Conservation (phyloP, 35 echinoderm and acorn worm genomes). For the Hemicentrotus pulcherrimus region DNA sequence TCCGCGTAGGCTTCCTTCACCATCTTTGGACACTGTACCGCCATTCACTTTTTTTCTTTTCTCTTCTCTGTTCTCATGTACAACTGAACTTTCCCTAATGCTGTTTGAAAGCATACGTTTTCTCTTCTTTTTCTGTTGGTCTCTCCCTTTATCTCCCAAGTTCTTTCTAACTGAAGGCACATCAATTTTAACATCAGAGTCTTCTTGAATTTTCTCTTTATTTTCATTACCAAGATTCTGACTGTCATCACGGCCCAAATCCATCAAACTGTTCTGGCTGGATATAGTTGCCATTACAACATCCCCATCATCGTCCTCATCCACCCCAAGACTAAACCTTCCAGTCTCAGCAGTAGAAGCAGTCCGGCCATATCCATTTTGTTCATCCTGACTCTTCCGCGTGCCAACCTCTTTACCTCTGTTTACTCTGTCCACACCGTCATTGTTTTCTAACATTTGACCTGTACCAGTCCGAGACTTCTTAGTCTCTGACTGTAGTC, state of each 20-base stretch:
- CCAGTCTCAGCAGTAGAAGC: not conserved
- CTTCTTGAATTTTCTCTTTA: not conserved
- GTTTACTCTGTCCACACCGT: not conserved
- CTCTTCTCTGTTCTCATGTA: not conserved
- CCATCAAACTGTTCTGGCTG: not conserved
- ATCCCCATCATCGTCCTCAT: slow-evolving; percentile 62
- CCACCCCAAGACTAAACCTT: not conserved
- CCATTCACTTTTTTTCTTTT: not conserved
- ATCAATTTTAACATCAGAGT: not conserved
- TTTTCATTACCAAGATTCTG: not conserved
- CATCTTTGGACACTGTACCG: not conserved
- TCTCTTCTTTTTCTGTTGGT: slow-evolving; percentile 2
- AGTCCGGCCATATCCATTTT: not conserved
- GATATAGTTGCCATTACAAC: slow-evolving; percentile 69
- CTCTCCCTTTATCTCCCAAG: not conserved
- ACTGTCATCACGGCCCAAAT: not conserved
- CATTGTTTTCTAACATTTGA: slow-evolving; percentile 2
- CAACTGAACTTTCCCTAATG: not conserved
- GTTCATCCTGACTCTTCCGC: not conserved
- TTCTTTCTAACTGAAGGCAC: not conserved
- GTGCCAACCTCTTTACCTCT: not conserved
- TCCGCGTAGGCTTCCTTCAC: not conserved
- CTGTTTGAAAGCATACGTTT: not conserved
- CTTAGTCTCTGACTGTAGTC: not conserved
- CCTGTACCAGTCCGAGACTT: not conserved